These are phyloP conservation scores for Drosophila engyochracea DNA, from an alignment of 2,888 invertebrate genomes.

Conservation along the genomic window DNA sequence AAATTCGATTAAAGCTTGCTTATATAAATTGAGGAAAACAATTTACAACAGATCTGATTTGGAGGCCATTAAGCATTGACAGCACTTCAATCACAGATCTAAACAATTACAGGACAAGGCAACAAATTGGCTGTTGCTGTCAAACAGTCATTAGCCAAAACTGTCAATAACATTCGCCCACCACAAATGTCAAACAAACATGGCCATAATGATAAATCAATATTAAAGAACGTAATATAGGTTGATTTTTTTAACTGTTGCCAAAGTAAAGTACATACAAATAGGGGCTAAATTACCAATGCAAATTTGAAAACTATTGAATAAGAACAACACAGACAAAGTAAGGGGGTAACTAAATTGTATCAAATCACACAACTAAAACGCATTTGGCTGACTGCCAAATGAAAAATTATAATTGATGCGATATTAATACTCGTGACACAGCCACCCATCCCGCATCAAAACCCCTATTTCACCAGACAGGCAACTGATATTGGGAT, in stretches of 20 bases:
- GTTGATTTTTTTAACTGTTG: constrained; percentile 11
- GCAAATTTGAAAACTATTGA: constrained; percentile 33
- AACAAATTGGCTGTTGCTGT: constrained; percentile 15
- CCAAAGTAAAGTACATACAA: constrained; percentile 60
- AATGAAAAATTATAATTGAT: constrained; percentile 79
- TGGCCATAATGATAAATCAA: constrained; percentile 71
- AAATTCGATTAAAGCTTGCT: not conserved
- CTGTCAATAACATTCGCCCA: constrained; percentile 47
- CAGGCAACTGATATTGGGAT: constrained; percentile 58
- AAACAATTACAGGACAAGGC: constrained; percentile 18
- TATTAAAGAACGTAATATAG: constrained; percentile 39
- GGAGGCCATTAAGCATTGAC: constrained; percentile 13
- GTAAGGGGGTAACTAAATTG: constrained; percentile 36
- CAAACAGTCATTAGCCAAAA: constrained; percentile 64
- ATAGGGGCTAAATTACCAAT: constrained; percentile 41
- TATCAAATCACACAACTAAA: constrained; percentile 68
- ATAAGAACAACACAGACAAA: not conserved
- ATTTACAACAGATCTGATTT: constrained; percentile 16
- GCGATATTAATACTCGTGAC: constrained; percentile 75
- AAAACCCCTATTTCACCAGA: not conserved
- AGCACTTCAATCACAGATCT: constrained; percentile 19
- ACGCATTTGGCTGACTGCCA: constrained; percentile 59
- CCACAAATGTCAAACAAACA: constrained; percentile 55
- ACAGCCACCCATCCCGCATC: constrained; percentile 7
- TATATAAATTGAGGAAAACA: not conserved